Conservation (phyloP, 2,797 vertebrate species). For the Tangara arthus region DNA sequence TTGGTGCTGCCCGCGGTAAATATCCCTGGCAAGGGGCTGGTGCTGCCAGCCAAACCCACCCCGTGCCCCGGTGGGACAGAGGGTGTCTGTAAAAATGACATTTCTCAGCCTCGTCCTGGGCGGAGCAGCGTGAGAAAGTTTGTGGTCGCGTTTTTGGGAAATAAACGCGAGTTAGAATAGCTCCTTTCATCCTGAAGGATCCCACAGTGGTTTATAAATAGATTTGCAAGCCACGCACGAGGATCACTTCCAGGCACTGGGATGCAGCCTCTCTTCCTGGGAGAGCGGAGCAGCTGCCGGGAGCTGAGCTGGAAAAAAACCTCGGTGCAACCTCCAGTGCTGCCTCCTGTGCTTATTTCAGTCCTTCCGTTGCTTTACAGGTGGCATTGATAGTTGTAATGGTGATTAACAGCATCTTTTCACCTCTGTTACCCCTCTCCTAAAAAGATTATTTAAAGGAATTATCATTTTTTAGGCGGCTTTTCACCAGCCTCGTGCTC, state of each 20-base stretch:
- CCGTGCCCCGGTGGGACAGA: background rate
- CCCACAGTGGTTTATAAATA: constrained; percentile 41
- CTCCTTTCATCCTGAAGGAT: constrained; percentile 1
- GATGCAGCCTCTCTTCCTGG: background rate
- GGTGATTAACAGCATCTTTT: background rate
- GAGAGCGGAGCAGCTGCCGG: background rate
- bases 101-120: accelerated
- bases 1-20: background rate
- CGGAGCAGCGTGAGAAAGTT: background rate
- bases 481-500: background rate
- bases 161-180: background rate
- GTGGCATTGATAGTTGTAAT: background rate
- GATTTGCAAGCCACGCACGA: background rate
- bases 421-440: background rate
- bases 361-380: background rate
- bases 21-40: background rate
- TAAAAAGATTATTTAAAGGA: constrained; percentile 5
- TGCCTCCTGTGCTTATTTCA: background rate
- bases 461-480: background rate
- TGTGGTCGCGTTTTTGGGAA: background rate
- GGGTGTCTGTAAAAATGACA: accelerated
- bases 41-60: background rate
- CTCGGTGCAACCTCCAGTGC: background rate
- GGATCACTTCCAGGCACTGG: constrained; percentile 5
- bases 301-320: background rate